Conservation (phyloP, 2,797 vertebrate genomes). For the Echiichthys vipera region DNA sequence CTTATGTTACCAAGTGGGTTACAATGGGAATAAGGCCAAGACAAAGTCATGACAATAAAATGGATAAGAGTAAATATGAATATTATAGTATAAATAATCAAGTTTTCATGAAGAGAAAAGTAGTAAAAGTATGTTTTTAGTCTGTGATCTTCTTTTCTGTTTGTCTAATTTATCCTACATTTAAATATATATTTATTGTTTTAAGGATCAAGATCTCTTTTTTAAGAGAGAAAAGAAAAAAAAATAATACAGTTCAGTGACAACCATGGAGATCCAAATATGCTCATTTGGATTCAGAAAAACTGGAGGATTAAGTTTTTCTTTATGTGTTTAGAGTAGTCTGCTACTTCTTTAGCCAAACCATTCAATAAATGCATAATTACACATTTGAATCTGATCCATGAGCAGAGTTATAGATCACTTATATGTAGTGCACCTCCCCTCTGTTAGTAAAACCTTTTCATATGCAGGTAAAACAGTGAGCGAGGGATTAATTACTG, state of each 20-base stretch:
- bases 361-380: background rate
- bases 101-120: too few relatives aligned
- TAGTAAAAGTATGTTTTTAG: background rate
- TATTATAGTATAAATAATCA: too few relatives aligned
- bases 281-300: background rate
- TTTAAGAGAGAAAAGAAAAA: background rate
- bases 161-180: background rate
- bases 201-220: background rate
- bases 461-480: background rate
- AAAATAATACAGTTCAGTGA: background rate
- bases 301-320: background rate
- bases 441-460: background rate
- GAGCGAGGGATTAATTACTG: background rate
- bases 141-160: background rate
- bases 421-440: background rate
- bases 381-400: too few relatives aligned
- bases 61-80: too few relatives aligned
- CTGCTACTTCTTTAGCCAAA: background rate
- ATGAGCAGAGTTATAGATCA: background rate
- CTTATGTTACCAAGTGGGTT: too few relatives aligned
- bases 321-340: background rate
- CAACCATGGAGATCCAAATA: background rate
- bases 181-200: background rate
- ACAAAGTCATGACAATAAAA: too few relatives aligned
- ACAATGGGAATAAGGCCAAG: too few relatives aligned